A percentile compares a stretch with the other conserved stretches of the same genome.
Conservation (phyloP, 2,113 vertebrate species). For the Trichechus manatus region DNA sequence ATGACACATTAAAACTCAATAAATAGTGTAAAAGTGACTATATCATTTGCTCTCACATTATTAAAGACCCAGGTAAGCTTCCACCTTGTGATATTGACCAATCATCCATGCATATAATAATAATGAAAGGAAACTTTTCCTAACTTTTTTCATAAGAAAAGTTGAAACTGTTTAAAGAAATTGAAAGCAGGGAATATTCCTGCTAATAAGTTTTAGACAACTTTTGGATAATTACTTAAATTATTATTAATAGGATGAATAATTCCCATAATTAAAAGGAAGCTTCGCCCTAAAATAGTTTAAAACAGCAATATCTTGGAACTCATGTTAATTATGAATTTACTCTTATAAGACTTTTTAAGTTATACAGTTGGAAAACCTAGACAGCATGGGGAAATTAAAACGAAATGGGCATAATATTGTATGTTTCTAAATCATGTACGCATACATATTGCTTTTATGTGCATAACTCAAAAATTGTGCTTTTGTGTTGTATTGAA, state of each 20-base stretch:
- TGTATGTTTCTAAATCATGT: background rate
- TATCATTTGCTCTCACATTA: background rate
- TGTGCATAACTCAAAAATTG: background rate
- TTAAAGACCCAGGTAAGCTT: background rate
- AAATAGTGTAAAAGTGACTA: background rate
- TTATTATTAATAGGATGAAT: background rate
- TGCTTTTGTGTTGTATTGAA: background rate
- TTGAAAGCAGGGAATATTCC: background rate
- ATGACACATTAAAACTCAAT: background rate
- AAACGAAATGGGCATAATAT: background rate
- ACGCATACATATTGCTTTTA: background rate
- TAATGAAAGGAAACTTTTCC: background rate
- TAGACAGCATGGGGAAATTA: background rate
- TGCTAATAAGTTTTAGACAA: background rate
- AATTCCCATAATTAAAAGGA: background rate
- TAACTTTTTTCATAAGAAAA: conserved; percentile 45
- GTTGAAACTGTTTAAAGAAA: conserved; percentile 14
- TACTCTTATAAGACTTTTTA: background rate
- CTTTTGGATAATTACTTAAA: background rate
- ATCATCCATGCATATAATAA: background rate
- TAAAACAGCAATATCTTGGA: background rate
- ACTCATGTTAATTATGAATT: conserved; percentile 22
- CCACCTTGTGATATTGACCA: background rate
- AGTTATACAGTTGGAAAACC: background rate
- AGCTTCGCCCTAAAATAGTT: background rate